phyloP scores from a whole-genome alignment of 2,797 vertebrate species.

The Gephyroberyx darwinii region DNA sequence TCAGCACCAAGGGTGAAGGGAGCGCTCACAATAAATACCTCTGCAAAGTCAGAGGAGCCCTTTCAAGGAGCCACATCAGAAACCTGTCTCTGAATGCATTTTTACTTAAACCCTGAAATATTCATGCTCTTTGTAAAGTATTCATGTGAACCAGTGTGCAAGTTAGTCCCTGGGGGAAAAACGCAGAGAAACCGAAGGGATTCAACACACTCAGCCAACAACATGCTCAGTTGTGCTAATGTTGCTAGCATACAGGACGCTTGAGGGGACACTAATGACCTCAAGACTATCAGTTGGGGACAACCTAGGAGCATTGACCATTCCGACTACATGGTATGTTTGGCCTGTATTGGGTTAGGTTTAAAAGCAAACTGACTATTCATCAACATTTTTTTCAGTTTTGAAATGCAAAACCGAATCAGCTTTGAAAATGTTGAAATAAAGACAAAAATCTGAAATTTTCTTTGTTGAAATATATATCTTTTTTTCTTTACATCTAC shows the following conservation, averaged over 20 bases:
- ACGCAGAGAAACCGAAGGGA: constrained; percentile 67
- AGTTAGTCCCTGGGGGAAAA: constrained; percentile 71
- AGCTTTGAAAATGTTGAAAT: neutral
- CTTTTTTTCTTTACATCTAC: neutral
- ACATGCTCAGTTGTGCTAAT: constrained; percentile 70
- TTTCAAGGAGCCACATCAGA: constrained; percentile 76
- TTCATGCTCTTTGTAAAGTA: constrained; percentile 80
- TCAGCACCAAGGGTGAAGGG: constrained; percentile 61
- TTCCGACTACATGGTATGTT: constrained; percentile 1
- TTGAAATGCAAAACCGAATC: neutral
- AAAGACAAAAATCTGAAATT: neutral
- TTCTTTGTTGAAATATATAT: neutral
- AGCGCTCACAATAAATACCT: constrained; percentile 71
- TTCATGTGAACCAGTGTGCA: constrained; percentile 79
- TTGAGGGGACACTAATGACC: constrained; percentile 70
- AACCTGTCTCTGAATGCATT: constrained; percentile 77
- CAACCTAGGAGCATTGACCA: constrained; percentile 12
- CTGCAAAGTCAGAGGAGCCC: constrained; percentile 70
- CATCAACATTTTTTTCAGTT: neutral
- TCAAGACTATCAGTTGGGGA: constrained; percentile 45
- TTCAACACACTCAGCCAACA: constrained; percentile 72
- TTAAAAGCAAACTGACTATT: neutral
- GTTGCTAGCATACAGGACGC: constrained; percentile 64
- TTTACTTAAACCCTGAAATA: constrained; percentile 81
- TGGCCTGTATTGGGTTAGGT: neutral